Base-by-base conservation (phyloP, 2,113 vertebrate species). In the Peromyscus maniculatus region DNA sequence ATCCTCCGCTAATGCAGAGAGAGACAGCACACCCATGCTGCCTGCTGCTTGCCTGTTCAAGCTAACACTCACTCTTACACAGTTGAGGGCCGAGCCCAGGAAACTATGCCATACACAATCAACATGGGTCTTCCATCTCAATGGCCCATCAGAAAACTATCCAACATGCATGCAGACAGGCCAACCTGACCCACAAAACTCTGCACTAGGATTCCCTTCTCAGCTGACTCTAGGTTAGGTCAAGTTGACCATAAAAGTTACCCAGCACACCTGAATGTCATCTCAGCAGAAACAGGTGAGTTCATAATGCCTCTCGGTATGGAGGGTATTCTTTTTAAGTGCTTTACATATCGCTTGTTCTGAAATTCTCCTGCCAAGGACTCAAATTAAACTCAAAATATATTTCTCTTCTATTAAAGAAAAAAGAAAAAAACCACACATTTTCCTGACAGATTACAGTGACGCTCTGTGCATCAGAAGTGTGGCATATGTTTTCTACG, bases 381-480 rank as follows among this genome's bases (percentile, higher is more conserved):
- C 5, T 59, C n/a, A 72, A 95, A 89, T 52, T 22, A 72, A 95
- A 91, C 52, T 31, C 8, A 83, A 59, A 95, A 52, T 59, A 69
- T 74, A 91, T 17, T 87, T 69, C 46, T 8, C 55, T 95, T 93
- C 75, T 46, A 86, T 67, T 88, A 67, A 88, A 64, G 69, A 22
- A 26, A 52, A 93, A 71, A 71, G 59, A 64, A 2, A 64, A 64
- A 43, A 43, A 43, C 39, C 2, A 43, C 12, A 69, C 3, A 69
- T 2, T n/a, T 82, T 21, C 13, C 28, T 91, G 78, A 90, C 43
- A 86, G 16, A 74, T 64, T 75, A 94, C 10, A 67, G 13, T 62
- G 12, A n/a, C 28, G 67, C 9, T 87, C 80, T 43, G 7, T 64
- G 19, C 28, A 39, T 36, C 36, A 59, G 39, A 33, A 67, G 12